Evolutionary conservation across 2,113 vertebrate species (phyloP).

Genomic region (Channa maculata): DNA sequence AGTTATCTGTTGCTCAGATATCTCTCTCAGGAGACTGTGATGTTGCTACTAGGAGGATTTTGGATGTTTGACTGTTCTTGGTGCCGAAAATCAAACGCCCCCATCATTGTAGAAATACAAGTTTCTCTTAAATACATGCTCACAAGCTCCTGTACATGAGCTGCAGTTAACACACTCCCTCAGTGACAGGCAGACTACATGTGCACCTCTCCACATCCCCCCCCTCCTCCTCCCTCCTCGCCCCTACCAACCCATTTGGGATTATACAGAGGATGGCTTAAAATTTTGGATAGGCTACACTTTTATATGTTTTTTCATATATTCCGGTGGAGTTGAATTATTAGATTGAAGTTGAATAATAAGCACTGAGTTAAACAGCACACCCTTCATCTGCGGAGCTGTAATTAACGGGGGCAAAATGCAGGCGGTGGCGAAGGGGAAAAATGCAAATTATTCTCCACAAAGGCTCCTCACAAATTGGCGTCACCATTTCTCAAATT

Average conservation of each 20-base stretch:
- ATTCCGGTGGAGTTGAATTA: constrained; percentile 97
- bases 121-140: constrained; percentile 1
- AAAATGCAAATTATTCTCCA: constrained; percentile 99
- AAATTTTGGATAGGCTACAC: constrained; percentile 89
- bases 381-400: constrained; percentile 96
- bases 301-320: constrained; percentile 64
- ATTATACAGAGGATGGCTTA: constrained; percentile 93
- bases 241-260: constrained; percentile 90
- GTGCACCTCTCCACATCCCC: constrained; percentile 91
- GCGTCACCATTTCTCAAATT: constrained; percentile 99
- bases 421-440: constrained; percentile 87
- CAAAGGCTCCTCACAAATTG: constrained; percentile 99
- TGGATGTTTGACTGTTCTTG: constrained; percentile 19
- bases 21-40: not conserved
- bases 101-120: not conserved
- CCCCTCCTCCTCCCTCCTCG: constrained; percentile 86
- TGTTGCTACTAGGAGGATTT: constrained; percentile 6
- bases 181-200: constrained; percentile 81
- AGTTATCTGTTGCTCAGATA: not conserved
- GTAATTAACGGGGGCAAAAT: constrained; percentile 98
- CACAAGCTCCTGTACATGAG: constrained; percentile 20
- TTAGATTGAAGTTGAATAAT: constrained; percentile 99
- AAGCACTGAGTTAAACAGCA: constrained; percentile 99
- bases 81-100: constrained; percentile 36
- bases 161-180: constrained; percentile 77